phyloP scores from a whole-genome alignment of 2,888 invertebrate species.

The Sphecodes monilicornis region DNA sequence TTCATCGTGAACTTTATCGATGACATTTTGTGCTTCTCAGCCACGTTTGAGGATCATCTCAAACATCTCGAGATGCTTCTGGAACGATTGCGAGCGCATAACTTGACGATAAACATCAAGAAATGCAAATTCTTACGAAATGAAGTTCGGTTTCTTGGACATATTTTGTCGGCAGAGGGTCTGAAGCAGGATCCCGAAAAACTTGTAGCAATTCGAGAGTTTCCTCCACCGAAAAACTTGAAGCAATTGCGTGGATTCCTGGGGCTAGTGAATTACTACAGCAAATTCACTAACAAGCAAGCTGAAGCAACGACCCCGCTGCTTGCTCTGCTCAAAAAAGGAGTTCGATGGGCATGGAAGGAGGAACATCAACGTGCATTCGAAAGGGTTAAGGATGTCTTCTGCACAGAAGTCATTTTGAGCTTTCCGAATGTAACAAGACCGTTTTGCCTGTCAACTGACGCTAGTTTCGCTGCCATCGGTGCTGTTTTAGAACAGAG shows the following conservation, averaged over 20 bases:
- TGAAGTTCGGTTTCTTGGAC: background rate
- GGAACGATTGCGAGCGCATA: background rate
- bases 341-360: conserved; percentile 6
- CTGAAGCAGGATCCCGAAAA: no score
- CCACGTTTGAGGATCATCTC: background rate
- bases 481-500: background rate
- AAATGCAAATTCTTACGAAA: background rate
- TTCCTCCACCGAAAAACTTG: no score
- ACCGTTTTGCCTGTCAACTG: background rate
- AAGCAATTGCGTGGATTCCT: no score
- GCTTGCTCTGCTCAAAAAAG: background rate
- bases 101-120: background rate
- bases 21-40: background rate
- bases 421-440: background rate
- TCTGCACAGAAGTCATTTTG: background rate
- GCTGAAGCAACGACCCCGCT: background rate
- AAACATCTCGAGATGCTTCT: background rate
- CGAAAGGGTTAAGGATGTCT: background rate
- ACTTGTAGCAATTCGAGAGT: no score
- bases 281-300: background rate
- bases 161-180: background rate
- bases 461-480: no score
- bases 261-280: background rate
- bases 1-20: conserved; percentile 2
- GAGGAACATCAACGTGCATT: background rate